Conservation (phyloP, 2,888 invertebrate genomes). For the Sphaerophoria rueppellii region DNA sequence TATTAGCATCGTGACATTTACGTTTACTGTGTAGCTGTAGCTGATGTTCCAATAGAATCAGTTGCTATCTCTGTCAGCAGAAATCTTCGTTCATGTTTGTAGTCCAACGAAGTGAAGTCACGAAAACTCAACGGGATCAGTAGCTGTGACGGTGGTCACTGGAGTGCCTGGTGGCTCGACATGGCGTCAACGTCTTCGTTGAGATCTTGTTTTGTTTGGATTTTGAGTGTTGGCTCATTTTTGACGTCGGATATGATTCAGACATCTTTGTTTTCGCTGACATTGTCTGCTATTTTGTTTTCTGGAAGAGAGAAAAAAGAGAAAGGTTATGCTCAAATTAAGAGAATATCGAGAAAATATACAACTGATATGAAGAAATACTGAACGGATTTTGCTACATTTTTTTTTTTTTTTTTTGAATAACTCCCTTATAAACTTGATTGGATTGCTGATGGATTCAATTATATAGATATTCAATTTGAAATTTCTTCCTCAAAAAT, state of each 20-base stretch:
- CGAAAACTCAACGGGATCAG: constrained; percentile 93
- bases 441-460: too few relatives aligned
- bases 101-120: constrained; percentile 93
- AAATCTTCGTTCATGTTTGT: constrained; percentile 94
- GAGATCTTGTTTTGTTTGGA: constrained; percentile 5
- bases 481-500: too few relatives aligned
- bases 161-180: constrained; percentile 88
- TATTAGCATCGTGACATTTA: constrained; percentile 97
- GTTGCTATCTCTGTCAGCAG: constrained; percentile 93
- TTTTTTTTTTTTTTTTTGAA: too few relatives aligned
- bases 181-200: constrained; percentile 23
- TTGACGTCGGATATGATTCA: constrained; percentile 33
- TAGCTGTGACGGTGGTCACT: constrained; percentile 93
- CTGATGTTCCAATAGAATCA: constrained; percentile 93
- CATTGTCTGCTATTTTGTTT: constrained; percentile 49
- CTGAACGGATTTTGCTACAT: too few relatives aligned
- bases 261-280: constrained; percentile 32
- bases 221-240: constrained; percentile 44
- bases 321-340: background rate
- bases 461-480: too few relatives aligned
- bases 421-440: too few relatives aligned
- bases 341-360: background rate
- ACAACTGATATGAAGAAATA: background rate
- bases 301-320: constrained; percentile 37
- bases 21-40: constrained; percentile 93